Percentiles rank a stretch among this genome's conserved stretches.
These are phyloP conservation scores for Neopelma chrysocephalum DNA, from an alignment of 2,797 vertebrate genomes.

Conservation along the genomic window DNA sequence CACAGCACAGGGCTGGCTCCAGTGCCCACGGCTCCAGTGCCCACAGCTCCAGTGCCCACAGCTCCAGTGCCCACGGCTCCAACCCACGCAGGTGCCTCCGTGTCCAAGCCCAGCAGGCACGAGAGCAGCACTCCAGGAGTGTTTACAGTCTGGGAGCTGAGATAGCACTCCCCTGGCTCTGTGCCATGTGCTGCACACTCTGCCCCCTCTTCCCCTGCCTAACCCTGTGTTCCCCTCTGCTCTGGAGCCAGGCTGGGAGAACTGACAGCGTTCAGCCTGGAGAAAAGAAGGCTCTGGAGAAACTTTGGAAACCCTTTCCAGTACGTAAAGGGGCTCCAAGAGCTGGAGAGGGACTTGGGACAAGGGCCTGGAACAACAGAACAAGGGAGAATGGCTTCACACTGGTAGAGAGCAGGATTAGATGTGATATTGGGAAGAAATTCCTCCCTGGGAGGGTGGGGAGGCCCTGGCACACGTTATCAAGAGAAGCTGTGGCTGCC, in stretches of 20 bases:
- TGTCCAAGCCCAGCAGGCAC: accelerated
- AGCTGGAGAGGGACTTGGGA: neutral
- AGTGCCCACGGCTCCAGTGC: accelerated
- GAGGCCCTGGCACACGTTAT: neutral
- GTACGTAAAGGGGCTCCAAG: neutral
- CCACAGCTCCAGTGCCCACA: too few relatives aligned
- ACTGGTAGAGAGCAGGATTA: neutral
- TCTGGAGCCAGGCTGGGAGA: neutral
- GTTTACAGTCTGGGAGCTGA: neutral
- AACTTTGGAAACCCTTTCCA: neutral
- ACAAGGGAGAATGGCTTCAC: neutral
- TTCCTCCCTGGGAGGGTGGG: neutral
- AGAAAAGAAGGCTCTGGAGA: neutral
- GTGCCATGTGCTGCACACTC: accelerated
- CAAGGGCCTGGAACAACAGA: accelerated
- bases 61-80: accelerated
- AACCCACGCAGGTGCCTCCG: accelerated
- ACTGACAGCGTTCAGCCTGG: neutral
- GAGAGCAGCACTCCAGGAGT: neutral
- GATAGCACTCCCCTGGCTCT: neutral
- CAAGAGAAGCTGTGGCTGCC: neutral
- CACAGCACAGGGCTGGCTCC: neutral
- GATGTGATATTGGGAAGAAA: neutral
- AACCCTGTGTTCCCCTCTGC: neutral
- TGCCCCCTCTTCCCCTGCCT: neutral